These are phyloP conservation scores for Busseola fusca DNA, from an alignment of 2,888 invertebrate species.

Conservation along the genomic window DNA sequence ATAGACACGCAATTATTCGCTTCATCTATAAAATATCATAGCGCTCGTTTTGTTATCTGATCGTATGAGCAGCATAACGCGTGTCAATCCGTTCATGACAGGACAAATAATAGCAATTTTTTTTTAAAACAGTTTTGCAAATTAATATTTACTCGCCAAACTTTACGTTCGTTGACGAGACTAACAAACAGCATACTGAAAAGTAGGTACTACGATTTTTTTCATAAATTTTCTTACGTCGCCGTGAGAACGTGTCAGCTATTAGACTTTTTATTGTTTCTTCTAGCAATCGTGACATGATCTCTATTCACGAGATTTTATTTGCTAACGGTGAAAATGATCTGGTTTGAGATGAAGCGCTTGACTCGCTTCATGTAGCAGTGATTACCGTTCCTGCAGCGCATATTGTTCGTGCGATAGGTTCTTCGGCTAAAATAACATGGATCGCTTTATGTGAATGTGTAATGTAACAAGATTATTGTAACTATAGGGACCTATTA, in stretches of 20 bases:
- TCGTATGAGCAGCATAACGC: constrained; percentile 26
- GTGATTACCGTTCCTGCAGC: constrained; percentile 32
- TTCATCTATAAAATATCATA: constrained; percentile 44
- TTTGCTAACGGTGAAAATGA: constrained; percentile 53
- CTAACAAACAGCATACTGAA: not conserved
- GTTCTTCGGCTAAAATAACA: constrained; percentile 28
- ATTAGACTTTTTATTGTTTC: constrained; percentile 50
- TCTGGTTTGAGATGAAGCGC: constrained; percentile 32
- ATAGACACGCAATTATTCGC: constrained; percentile 41
- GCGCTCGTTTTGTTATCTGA: constrained; percentile 40
- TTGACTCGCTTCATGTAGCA: constrained; percentile 25
- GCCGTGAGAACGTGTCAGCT: constrained; percentile 41
- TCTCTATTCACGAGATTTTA: constrained; percentile 47
- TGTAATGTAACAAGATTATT: constrained; percentile 35
- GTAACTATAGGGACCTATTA: constrained; percentile 21
- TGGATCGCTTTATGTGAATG: constrained; percentile 18
- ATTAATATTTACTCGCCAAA: no score
- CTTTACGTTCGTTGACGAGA: no score
- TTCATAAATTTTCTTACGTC: constrained; percentile 44
- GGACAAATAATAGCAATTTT: constrained; percentile 34
- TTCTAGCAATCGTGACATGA: constrained; percentile 48
- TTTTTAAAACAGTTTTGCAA: no score
- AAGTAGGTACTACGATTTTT: constrained; percentile 7
- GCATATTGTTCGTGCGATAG: constrained; percentile 35
- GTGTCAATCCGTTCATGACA: constrained; percentile 42